These are phyloP conservation scores for Matsumurasca onukii DNA, from an alignment of 1,140 invertebrate species.

Conservation along the genomic window DNA sequence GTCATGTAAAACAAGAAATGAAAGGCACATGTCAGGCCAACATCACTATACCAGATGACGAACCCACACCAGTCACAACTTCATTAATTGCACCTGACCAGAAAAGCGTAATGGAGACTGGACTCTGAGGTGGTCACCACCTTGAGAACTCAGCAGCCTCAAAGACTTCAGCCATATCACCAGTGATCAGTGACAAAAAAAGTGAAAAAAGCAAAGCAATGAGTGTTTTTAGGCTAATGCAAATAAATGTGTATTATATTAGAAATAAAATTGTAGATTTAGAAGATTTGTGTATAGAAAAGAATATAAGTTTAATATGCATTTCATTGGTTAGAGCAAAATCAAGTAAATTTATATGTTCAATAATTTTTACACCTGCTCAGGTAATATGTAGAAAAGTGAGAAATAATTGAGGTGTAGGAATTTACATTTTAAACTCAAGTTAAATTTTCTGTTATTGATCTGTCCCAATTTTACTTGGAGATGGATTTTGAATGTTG, in stretches of 20 bases:
- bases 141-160: too few relatives aligned
- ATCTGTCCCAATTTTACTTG: not conserved
- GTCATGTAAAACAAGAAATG: too few relatives aligned
- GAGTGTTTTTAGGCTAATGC: conserved; percentile 1
- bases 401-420: not conserved
- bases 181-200: too few relatives aligned
- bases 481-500: not conserved
- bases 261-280: not conserved
- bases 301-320: not conserved
- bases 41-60: too few relatives aligned
- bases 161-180: too few relatives aligned
- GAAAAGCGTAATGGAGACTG: too few relatives aligned
- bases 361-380: not conserved
- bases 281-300: not conserved
- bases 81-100: too few relatives aligned
- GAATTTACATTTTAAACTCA: not conserved
- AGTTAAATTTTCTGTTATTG: not conserved
- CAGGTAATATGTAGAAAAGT: not conserved
- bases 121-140: too few relatives aligned
- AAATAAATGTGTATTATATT: not conserved
- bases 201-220: too few relatives aligned
- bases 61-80: too few relatives aligned
- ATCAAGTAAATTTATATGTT: not conserved
- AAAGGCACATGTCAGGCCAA: too few relatives aligned
- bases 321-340: not conserved